Evolutionary conservation across 2,113 vertebrate genomes (phyloP).

Genomic region (Vulpes lagopus): DNA sequence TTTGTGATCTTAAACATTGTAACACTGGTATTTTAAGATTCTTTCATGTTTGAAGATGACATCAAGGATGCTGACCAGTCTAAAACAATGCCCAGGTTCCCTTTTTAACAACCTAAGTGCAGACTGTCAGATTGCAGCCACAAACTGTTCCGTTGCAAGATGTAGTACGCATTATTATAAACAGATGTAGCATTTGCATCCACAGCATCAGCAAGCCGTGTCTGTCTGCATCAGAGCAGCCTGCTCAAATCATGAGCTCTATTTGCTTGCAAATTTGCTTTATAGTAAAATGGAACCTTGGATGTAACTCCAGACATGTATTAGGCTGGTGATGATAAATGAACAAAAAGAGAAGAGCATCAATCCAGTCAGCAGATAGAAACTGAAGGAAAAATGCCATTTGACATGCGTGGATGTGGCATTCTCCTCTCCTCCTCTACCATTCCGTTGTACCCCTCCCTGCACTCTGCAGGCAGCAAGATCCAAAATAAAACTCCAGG

Average conservation of each 20-base stretch:
- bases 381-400: background rate
- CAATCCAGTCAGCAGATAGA: background rate
- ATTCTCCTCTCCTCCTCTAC: background rate
- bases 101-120: background rate
- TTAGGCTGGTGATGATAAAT: background rate
- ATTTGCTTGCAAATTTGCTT: background rate
- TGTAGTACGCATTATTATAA: background rate
- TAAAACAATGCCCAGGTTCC: background rate
- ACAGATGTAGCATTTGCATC: background rate
- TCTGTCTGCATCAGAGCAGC: background rate
- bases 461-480: background rate
- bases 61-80: background rate
- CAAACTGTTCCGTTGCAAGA: slow-evolving; percentile 9
- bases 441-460: background rate
- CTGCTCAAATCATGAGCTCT: background rate
- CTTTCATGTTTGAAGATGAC: background rate
- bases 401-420: background rate
- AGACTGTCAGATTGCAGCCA: background rate
- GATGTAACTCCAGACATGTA: background rate
- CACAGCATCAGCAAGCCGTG: background rate
- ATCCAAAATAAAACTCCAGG: background rate
- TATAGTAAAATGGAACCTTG: background rate
- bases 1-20: background rate
- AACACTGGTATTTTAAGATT: background rate
- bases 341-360: background rate